These are phyloP conservation scores for Aythya baeri DNA, from an alignment of 2,113 vertebrate genomes.

Conservation along the genomic window DNA sequence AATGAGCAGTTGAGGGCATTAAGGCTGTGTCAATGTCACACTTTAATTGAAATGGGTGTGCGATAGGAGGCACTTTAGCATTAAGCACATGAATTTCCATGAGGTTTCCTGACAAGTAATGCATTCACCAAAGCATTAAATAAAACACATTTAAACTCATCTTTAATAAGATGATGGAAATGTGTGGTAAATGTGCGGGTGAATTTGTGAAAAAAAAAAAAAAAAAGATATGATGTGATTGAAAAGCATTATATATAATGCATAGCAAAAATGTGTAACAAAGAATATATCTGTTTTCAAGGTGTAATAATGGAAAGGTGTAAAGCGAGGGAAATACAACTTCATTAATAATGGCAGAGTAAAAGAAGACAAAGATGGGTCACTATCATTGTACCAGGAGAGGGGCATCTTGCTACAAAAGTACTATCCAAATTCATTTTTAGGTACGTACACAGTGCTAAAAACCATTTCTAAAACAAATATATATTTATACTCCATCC, in stretches of 20 bases:
- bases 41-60: slow-evolving; percentile 74
- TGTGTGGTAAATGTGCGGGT: background rate
- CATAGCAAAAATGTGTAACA: fast-evolving
- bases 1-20: slow-evolving; percentile 42
- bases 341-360: background rate
- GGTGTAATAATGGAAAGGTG: background rate
- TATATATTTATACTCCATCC: fast-evolving
- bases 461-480: fast-evolving
- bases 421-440: background rate
- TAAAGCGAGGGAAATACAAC: background rate
- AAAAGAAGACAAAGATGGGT: background rate
- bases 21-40: slow-evolving; percentile 66
- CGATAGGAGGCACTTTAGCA: slow-evolving; percentile 62
- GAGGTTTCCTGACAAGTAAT: slow-evolving; percentile 56
- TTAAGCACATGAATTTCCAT: slow-evolving; percentile 77
- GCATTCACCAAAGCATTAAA: slow-evolving; percentile 44
- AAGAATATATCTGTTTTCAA: background rate
- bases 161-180: slow-evolving; percentile 25
- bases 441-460: fast-evolving
- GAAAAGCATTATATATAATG: background rate
- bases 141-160: slow-evolving; percentile 37
- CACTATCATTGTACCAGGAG: background rate
- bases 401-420: background rate
- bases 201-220: background rate
- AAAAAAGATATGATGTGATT: background rate